These are phyloP conservation scores for Ptychochromis oligacanthus DNA, from an alignment of 2,113 vertebrate genomes.

Conservation along the genomic window DNA sequence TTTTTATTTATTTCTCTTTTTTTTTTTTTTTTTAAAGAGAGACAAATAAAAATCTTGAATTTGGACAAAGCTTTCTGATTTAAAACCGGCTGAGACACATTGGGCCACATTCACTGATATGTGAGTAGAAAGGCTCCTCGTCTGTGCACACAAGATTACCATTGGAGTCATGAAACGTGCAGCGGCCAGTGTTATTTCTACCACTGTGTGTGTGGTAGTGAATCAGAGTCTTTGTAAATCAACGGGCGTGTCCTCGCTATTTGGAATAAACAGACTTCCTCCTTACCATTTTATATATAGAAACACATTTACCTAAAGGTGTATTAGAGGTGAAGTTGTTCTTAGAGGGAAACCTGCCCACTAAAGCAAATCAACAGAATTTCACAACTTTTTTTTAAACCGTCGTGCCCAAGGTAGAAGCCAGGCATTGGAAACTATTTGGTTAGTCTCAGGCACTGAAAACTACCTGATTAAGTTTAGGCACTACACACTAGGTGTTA, in stretches of 20 bases:
- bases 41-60: too few species aligned
- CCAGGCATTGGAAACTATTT: too few species aligned
- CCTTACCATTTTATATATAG: neutral
- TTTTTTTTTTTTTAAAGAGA: too few species aligned
- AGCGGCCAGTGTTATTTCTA: neutral
- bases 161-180: neutral
- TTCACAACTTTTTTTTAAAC: too few species aligned
- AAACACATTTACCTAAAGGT: neutral
- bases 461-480: too few species aligned
- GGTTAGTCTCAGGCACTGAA: too few species aligned
- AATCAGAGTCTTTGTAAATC: neutral
- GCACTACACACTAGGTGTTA: too few species aligned
- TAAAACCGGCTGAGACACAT: neutral
- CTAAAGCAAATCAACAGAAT: too few species aligned
- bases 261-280: neutral
- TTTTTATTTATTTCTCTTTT: neutral
- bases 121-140: neutral
- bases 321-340: neutral
- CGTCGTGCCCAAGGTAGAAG: too few species aligned
- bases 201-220: neutral
- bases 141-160: neutral
- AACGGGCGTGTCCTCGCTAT: neutral
- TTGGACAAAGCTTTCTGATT: neutral
- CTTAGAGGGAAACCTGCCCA: too few species aligned
- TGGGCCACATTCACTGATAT: neutral